Evolutionary conservation across 2,888 invertebrate species (phyloP).

Genomic region (Poecilobothrus nobilitatus): DNA sequence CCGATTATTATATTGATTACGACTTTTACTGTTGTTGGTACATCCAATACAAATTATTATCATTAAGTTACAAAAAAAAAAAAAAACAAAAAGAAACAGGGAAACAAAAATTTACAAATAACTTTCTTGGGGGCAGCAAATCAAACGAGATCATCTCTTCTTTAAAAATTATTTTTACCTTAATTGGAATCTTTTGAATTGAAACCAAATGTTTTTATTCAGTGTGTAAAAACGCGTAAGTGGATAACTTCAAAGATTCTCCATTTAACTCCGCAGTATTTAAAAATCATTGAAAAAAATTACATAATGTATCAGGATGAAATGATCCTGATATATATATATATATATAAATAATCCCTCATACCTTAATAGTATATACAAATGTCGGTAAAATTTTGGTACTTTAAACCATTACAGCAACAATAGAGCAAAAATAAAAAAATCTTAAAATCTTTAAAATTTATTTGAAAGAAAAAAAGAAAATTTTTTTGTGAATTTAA

Average conservation of each 20-base stretch:
- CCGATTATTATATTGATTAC: neutral
- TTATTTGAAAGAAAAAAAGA: neutral
- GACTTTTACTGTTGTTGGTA: neutral
- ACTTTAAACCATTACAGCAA: too few relatives aligned
- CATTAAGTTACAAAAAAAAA: neutral
- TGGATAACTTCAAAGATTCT: slow-evolving; percentile 2
- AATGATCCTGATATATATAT: too few relatives aligned
- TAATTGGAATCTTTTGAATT: slow-evolving; percentile 4
- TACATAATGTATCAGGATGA: neutral
- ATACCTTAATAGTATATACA: too few relatives aligned
- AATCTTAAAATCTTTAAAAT: neutral
- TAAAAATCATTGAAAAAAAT: neutral
- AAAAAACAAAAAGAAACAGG: neutral
- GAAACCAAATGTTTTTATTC: neutral
- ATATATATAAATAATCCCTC: too few relatives aligned
- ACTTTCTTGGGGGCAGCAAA: slow-evolving; percentile 6
- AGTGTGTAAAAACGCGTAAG: slow-evolving; percentile 6
- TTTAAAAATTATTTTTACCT: neutral
- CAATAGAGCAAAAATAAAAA: too few relatives aligned
- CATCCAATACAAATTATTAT: neutral
- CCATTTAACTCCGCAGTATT: neutral
- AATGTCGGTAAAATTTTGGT: too few relatives aligned
- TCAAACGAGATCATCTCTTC: slow-evolving; percentile 1
- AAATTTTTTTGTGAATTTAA: too few relatives aligned
- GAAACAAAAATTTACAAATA: neutral